Conservation (phyloP, 2,797 vertebrate species). For the Pristis pectinata region DNA sequence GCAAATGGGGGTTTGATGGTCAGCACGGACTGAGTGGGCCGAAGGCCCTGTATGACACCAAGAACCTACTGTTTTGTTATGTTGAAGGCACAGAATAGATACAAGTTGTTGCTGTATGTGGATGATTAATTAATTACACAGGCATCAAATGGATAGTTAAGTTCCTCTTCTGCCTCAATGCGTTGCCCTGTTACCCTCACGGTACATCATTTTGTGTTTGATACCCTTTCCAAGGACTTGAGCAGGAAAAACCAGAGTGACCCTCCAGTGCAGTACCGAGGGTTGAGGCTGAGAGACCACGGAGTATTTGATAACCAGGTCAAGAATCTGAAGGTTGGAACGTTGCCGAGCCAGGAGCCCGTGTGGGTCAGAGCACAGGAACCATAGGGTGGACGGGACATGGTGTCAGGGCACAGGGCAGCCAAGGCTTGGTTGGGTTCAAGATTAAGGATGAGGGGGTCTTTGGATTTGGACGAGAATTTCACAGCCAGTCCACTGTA, state of each 20-base stretch:
- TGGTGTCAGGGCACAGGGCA: neutral
- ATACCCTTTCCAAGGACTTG: too few relatives aligned
- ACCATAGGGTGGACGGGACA: too few relatives aligned
- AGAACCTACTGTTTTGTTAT: neutral
- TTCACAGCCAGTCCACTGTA: neutral
- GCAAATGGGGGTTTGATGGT: too few relatives aligned
- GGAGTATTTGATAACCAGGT: neutral
- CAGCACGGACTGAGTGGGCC: too few relatives aligned
- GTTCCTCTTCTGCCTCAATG: too few relatives aligned
- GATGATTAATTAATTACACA: neutral
- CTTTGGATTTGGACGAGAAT: too few relatives aligned
- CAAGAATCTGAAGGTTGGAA: neutral
- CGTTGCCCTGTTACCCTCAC: too few relatives aligned
- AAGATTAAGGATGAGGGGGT: neutral
- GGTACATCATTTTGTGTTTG: too few relatives aligned
- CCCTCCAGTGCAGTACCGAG: too few relatives aligned
- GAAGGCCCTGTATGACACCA: too few relatives aligned
- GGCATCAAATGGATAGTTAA: too few relatives aligned
- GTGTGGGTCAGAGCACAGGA: neutral
- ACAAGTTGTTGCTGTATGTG: neutral
- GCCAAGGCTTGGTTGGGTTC: neutral
- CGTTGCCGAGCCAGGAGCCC: neutral
- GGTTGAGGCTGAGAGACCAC: neutral
- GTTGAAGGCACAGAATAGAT: neutral
- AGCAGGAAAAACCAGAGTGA: too few relatives aligned